Evolutionary conservation across 2,888 invertebrate species (phyloP), one percentile per base, ranked within the genome.

Genomic region (Endomychus coccineus): DNA sequence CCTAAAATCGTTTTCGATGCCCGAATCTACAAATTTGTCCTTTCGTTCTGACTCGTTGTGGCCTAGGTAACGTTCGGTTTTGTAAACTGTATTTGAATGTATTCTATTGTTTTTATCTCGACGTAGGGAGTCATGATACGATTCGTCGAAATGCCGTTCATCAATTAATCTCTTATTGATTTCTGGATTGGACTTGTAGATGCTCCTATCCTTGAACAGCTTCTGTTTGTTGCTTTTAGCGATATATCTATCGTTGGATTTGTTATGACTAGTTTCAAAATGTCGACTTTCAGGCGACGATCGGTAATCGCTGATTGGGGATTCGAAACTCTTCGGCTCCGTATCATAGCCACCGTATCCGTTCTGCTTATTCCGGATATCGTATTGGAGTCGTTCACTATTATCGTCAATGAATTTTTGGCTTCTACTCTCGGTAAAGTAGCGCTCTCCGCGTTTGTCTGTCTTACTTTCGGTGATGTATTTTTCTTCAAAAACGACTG

Each of bases 1-100:
- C 33, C 83, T 73, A 52, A 82, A 82, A 60, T 86, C 85, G 48
- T 85, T 84, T 55, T 85, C 85, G 44, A 85, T 85, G 1, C 86
- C 85, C 0, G 85, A 86, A 65, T 86, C 85, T 2, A 78, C 80
- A 33, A 80, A 68, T 34, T 78, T 71, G 52, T 75, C 80, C 48
- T 77, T 78, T 5, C 71, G 59, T 39, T 71, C 71, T 16, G 60
- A 59, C 43, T 69, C 70, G 40, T 69, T 68, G 5, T 43, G 70
- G 65, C 45, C 71, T 62, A 51, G 61, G 58, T 53, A 73, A 59
- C 39, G 59, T 55, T 57, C 67, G 47, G 50, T 68, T 59, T 51
- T 50, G 38, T 58, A 54, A 25, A 54, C 50, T 2, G 54, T 46
- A 59, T 42, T 66, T n/a, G n/a, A n/a, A n/a, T n/a, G n/a, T n/a